A percentile compares a stretch with the other conserved stretches of the same genome.
Conservation (phyloP, 2,888 invertebrate species). For the Beris chalybata region DNA sequence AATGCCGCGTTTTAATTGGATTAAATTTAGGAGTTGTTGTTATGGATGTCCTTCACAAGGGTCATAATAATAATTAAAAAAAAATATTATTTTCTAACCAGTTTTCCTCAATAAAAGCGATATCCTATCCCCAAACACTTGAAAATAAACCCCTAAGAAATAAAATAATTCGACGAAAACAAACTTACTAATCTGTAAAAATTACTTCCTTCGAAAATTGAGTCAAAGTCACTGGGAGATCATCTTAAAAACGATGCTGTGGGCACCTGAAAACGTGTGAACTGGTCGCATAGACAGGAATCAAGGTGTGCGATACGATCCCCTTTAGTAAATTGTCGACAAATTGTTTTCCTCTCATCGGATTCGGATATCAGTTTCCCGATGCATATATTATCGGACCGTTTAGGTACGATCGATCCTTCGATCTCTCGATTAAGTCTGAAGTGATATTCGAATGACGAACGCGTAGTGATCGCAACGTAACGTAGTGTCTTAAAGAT, state of each 20-base stretch:
- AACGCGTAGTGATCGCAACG: constrained; percentile 2
- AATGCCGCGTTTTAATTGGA: too few species aligned
- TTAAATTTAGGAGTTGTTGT: too few species aligned
- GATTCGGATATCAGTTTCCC: constrained; percentile 19
- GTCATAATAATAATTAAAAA: too few species aligned
- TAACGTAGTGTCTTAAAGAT: too few species aligned
- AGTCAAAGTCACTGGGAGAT: neutral
- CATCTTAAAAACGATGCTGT: constrained; percentile 23
- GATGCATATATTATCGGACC: neutral
- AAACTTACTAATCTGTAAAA: neutral
- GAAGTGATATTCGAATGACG: constrained; percentile 10
- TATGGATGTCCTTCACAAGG: too few species aligned
- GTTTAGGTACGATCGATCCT: neutral
- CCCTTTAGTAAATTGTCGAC: neutral
- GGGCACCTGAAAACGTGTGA: constrained; percentile 24
- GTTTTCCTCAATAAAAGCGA: too few species aligned
- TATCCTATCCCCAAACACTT: too few species aligned
- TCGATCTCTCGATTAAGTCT: constrained; percentile 1
- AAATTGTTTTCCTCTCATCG: neutral
- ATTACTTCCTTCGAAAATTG: constrained; percentile 16
- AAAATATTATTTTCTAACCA: too few species aligned
- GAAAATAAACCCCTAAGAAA: too few species aligned
- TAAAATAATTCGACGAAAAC: too few species aligned
- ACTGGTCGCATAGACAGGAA: constrained; percentile 4
- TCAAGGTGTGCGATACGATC: constrained; percentile 22